Evolutionary conservation across 2,888 invertebrate species (phyloP), one percentile per base, ranked within the genome.

Genomic region (Chydorus sphaericus): DNA sequence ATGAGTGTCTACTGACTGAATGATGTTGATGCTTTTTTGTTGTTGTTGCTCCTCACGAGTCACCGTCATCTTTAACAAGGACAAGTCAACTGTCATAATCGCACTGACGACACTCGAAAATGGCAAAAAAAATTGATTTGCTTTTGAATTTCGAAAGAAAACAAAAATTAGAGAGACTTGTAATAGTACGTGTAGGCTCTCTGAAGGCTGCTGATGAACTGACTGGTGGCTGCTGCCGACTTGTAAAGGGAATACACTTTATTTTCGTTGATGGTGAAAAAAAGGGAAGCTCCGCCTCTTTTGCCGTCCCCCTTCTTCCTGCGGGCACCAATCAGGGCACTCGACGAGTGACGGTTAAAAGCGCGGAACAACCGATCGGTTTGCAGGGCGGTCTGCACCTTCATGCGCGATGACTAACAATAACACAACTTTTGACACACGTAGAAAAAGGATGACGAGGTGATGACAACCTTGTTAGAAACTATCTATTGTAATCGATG

Each of bases 11-110:
- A 44, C 44, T 3, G 44, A 44, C n/a, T 39, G 39, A 5, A 20
- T 16, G 6, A 26, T 23, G 5, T 44, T 23, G 14, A 26, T 23
- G 20, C 20, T 10, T n/a, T 44, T 44, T 6, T 44, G 44, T 4
- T 44, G 44, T n/a, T 44, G 44, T 26, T 44, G 23, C 44, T 44
- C 26, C 28, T 44, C 44, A 23, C 44, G 44, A 44, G 44, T 44
- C 44, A 44, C 44, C 44, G 44, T 44, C 44, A 44, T 44, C 44
- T 44, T 44, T 26, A 26, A 26, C 14, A 44, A 28, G 23, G 26
- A 23, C 14, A 44, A 26, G 44, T 44, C 44, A 44, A 44, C 44
- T 44, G 44, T 44, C 44, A 44, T 44, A 44, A 1, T 38, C 16
- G 10, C 39, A 10, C 14, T 23, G 39, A 39, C 23, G 18, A 8